Evolutionary conservation across 2,797 vertebrate genomes (phyloP).

Genomic region (Erethizon dorsatum): DNA sequence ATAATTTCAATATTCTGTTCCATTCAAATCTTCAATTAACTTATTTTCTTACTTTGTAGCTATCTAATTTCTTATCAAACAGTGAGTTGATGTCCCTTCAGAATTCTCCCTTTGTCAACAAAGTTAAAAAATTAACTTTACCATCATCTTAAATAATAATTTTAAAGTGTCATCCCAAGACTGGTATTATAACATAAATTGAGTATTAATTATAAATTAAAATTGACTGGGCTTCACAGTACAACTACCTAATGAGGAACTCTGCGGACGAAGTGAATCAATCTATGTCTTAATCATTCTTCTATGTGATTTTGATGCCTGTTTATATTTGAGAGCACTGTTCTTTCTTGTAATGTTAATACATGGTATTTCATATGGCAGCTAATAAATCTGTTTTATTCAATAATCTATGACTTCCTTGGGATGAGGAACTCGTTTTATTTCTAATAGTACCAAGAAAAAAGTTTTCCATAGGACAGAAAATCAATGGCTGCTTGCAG

Average conservation of each 20-base stretch:
- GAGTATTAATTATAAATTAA: background rate
- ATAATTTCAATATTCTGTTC: background rate
- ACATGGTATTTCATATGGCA: background rate
- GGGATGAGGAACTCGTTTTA: constrained; percentile 7
- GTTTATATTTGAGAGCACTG: background rate
- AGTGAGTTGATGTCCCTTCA: background rate
- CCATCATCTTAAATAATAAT: background rate
- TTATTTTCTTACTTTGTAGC: background rate
- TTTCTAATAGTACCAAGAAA: background rate
- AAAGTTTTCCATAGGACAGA: background rate
- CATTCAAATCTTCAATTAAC: background rate
- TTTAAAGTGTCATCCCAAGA: background rate
- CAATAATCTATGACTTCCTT: background rate
- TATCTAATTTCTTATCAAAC: background rate
- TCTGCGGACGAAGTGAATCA: fast-evolving
- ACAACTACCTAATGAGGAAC: background rate
- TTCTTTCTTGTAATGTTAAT: background rate
- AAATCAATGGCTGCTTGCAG: constrained; percentile 42
- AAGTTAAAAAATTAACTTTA: background rate
- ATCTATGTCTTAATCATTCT: constrained; percentile 10
- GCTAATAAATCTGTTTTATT: constrained; percentile 46
- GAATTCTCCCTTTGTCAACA: background rate
- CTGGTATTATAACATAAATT: background rate
- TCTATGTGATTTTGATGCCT: background rate
- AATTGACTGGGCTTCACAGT: background rate